phyloP scores from a whole-genome alignment of 2,888 invertebrate species.

The Xanthorhoe designata region DNA sequence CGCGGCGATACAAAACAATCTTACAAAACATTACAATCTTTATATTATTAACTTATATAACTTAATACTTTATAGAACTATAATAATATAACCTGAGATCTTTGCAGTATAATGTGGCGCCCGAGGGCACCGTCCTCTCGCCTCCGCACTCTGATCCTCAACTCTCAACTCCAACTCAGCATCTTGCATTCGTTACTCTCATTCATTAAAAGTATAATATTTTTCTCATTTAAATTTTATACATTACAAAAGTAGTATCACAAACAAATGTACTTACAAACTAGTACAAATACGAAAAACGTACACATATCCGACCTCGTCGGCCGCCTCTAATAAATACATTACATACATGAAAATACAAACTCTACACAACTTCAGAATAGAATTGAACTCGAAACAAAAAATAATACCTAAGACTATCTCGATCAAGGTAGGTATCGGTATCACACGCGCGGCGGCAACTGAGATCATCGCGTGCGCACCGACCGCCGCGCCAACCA shows the following conservation, averaged over 20 bases:
- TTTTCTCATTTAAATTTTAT: conserved; percentile 80
- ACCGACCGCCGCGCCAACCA: conserved; percentile 66
- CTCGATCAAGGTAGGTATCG: conserved; percentile 77
- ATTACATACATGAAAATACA: conserved; percentile 79
- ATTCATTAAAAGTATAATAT: conserved; percentile 78
- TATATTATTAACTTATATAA: conserved; percentile 85
- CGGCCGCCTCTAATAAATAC: conserved; percentile 82
- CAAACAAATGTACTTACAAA: conserved; percentile 86
- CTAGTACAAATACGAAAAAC: conserved; percentile 83
- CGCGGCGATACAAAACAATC: conserved; percentile 78
- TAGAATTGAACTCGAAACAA: conserved; percentile 83
- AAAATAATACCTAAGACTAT: conserved; percentile 81
- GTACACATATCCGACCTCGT: conserved; percentile 72
- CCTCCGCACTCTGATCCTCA: conserved; percentile 63
- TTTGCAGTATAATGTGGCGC: conserved; percentile 69
- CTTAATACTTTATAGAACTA: conserved; percentile 85
- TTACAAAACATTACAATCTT: conserved; percentile 82
- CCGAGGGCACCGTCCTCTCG: conserved; percentile 57
- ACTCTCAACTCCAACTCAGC: conserved; percentile 63
- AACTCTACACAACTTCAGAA: conserved; percentile 82
- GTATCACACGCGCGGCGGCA: conserved; percentile 81
- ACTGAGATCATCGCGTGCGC: conserved; percentile 77
- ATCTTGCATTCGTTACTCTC: conserved; percentile 74
- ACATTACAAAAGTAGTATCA: conserved; percentile 86
- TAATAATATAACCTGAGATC: conserved; percentile 85